Evolutionary conservation across 1,140 invertebrate species (phyloP).

Genomic region (Calliphora vicina): DNA sequence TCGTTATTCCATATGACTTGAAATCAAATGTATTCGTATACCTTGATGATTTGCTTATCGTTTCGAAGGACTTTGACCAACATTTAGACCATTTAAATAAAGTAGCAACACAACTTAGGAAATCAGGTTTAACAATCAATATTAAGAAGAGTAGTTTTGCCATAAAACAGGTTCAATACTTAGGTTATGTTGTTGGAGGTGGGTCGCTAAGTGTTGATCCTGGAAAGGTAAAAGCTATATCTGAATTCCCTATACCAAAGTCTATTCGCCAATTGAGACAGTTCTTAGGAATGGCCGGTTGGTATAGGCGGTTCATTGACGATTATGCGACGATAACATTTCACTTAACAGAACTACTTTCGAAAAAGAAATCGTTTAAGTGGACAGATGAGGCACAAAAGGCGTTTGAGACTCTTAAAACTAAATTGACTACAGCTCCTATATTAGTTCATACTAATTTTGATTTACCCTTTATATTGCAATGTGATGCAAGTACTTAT

Average conservation of each 20-base stretch:
- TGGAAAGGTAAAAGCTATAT: too few relatives aligned
- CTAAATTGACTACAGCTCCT: slow-evolving; percentile 36
- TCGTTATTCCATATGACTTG: not conserved
- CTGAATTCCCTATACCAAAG: too few relatives aligned
- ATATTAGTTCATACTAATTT: slow-evolving; percentile 38
- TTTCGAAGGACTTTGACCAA: not conserved
- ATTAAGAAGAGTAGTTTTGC: slow-evolving; percentile 57
- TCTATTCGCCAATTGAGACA: too few relatives aligned
- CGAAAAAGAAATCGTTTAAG: slow-evolving; percentile 5
- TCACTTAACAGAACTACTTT: not conserved
- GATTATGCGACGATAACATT: slow-evolving; percentile 46
- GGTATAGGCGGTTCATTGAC: slow-evolving; percentile 44
- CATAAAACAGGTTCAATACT: too few relatives aligned
- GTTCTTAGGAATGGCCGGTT: slow-evolving; percentile 27
- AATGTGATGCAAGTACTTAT: too few relatives aligned
- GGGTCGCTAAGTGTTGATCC: too few relatives aligned
- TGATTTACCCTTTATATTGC: slow-evolving; percentile 34
- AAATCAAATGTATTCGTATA: not conserved
- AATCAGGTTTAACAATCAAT: slow-evolving; percentile 27
- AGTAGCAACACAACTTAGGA: slow-evolving; percentile 13
- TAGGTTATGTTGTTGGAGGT: too few relatives aligned
- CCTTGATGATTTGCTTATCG: not conserved
- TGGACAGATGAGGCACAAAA: slow-evolving; percentile 47
- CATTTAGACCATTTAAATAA: slow-evolving; percentile 11
- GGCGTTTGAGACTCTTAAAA: too few relatives aligned